Conservation (phyloP, 92 coral and sea anemone species). For the Epizoanthus rinbou region DNA sequence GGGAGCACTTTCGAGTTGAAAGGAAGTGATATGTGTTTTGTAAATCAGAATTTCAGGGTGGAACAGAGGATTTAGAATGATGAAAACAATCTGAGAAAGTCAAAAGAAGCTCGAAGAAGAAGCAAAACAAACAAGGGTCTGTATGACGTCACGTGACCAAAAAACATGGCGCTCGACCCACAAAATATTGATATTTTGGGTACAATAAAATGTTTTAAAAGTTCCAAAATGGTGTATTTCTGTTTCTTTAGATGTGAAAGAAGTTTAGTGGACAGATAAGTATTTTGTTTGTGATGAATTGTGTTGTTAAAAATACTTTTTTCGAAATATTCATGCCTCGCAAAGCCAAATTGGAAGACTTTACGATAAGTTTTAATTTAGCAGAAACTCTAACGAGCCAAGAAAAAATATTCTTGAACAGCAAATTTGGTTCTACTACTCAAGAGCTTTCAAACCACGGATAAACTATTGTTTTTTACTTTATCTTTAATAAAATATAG, state of each 20-base stretch:
- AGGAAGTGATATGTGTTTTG: neutral
- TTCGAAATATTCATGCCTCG: neutral
- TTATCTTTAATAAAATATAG: neutral
- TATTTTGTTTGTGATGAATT: neutral
- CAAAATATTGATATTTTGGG: neutral
- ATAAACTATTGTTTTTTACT: neutral
- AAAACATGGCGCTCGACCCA: slow-evolving; percentile 8
- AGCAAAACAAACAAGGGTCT: neutral
- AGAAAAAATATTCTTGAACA: neutral
- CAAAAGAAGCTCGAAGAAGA: neutral
- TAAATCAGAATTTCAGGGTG: neutral
- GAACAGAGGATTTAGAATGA: neutral
- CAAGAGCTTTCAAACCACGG: slow-evolving; percentile 4
- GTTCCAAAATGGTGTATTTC: slow-evolving; percentile 1
- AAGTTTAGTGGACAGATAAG: neutral
- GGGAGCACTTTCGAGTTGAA: neutral
- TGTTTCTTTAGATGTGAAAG: neutral
- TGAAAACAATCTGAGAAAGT: slow-evolving; percentile 2
- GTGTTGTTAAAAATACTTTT: neutral
- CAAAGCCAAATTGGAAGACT: neutral
- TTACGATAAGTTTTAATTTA: neutral
- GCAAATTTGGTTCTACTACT: slow-evolving; percentile 1
- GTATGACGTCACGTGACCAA: neutral
- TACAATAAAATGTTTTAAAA: slow-evolving; percentile 4
- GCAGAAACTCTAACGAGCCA: neutral